A percentile compares a stretch with the other conserved stretches of the same genome.
phyloP scores from a whole-genome alignment of 2,888 invertebrate genomes.

The Clepsis dumicolana region DNA sequence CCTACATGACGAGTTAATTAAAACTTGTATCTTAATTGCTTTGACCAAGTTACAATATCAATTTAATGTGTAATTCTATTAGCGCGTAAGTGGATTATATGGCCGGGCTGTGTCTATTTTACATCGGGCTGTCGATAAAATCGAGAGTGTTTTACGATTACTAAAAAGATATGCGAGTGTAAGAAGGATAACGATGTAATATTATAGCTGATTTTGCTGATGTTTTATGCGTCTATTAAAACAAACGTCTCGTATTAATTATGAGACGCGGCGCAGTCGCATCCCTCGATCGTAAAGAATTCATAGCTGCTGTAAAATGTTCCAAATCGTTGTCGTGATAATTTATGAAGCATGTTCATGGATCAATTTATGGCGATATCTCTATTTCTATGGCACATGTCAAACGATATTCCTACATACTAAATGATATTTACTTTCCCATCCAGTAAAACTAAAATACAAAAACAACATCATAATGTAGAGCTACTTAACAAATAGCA shows the following conservation, averaged over 20 bases:
- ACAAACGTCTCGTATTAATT: slow-evolving; percentile 85
- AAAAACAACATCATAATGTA: no score
- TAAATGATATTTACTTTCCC: background rate
- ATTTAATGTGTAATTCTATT: slow-evolving; percentile 62
- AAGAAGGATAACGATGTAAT: slow-evolving; percentile 66
- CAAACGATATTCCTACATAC: slow-evolving; percentile 11
- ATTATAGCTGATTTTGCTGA: slow-evolving; percentile 71
- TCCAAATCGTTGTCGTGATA: slow-evolving; percentile 84
- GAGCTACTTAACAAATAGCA: no score
- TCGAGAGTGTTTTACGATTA: slow-evolving; percentile 70
- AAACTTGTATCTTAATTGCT: slow-evolving; percentile 62
- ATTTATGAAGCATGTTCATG: slow-evolving; percentile 85
- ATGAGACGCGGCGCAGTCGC: slow-evolving; percentile 76
- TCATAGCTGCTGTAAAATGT: slow-evolving; percentile 84
- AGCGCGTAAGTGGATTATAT: slow-evolving; percentile 52
- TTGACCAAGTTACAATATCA: slow-evolving; percentile 61
- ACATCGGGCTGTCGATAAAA: slow-evolving; percentile 61
- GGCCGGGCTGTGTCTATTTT: slow-evolving; percentile 54
- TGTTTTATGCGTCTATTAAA: slow-evolving; percentile 83
- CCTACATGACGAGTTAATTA: slow-evolving; percentile 64
- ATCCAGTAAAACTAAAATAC: slow-evolving; percentile 1
- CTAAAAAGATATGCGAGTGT: slow-evolving; percentile 62
- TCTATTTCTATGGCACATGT: slow-evolving; percentile 53
- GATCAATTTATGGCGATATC: slow-evolving; percentile 77
- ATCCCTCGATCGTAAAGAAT: slow-evolving; percentile 82